Conservation (phyloP, 2,888 invertebrate species). For the Diaphora mendica region DNA sequence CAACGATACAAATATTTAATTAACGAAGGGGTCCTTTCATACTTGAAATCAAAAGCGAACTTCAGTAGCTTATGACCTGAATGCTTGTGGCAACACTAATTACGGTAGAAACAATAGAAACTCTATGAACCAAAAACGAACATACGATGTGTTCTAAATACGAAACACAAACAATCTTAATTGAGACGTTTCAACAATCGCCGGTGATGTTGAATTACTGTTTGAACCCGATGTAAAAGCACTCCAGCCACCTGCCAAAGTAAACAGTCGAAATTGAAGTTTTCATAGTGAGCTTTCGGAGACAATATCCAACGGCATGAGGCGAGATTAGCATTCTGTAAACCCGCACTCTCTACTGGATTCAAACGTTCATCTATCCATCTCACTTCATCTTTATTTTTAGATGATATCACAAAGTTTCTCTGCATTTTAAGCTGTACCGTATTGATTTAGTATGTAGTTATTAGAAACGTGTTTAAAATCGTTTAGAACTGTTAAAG, state of each 20-base stretch:
- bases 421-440: not conserved
- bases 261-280: slow-evolving; percentile 63
- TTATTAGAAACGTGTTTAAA: not conserved
- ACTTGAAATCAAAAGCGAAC: not conserved
- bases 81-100: not conserved
- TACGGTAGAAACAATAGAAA: slow-evolving; percentile 24
- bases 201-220: slow-evolving; percentile 52
- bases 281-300: slow-evolving; percentile 48
- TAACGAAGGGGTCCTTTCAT: not conserved
- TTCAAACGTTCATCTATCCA: slow-evolving; percentile 38
- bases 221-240: slow-evolving; percentile 48
- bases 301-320: slow-evolving; percentile 51
- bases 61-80: not conserved
- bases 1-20: not conserved
- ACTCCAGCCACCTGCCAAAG: slow-evolving; percentile 50
- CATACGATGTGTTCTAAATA: slow-evolving; percentile 40
- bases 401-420: slow-evolving; percentile 28
- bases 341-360: slow-evolving; percentile 42
- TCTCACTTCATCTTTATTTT: slow-evolving; percentile 4
- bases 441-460: not conserved
- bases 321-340: slow-evolving; percentile 57
- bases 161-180: slow-evolving; percentile 58
- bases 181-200: slow-evolving; percentile 58
- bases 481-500: not conserved
- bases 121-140: slow-evolving; percentile 18